phyloP scores from a whole-genome alignment of 2,113 vertebrate species.

The Perognathus longimembris region DNA sequence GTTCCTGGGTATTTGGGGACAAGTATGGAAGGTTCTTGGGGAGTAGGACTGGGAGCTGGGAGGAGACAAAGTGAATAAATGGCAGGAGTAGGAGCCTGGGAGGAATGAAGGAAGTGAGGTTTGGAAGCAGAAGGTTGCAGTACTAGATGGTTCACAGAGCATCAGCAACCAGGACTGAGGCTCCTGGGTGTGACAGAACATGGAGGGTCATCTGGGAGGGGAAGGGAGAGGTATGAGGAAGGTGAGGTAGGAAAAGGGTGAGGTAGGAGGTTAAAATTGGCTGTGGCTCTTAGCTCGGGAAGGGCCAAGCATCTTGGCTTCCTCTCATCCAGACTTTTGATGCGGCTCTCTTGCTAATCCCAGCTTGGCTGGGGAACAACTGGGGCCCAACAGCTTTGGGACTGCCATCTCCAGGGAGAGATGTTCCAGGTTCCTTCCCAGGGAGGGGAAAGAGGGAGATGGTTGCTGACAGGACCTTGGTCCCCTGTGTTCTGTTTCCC shows the following conservation, averaged over 20 bases:
- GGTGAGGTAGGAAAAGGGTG: background rate
- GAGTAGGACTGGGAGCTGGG: background rate
- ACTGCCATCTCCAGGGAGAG: background rate
- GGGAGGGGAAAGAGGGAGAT: background rate
- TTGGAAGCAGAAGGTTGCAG: background rate
- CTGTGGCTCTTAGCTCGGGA: conserved; percentile 34
- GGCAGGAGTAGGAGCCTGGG: too few relatives aligned
- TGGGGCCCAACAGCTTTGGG: background rate
- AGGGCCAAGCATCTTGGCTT: background rate
- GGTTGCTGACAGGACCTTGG: too few relatives aligned
- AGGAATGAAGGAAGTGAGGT: too few relatives aligned
- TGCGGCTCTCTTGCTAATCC: background rate
- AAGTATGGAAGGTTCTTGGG: background rate
- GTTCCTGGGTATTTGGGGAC: background rate
- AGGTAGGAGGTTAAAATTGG: conserved; percentile 75
- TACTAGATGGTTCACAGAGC: background rate
- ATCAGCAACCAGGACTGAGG: background rate
- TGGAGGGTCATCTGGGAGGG: conserved; percentile 26
- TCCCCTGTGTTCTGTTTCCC: background rate
- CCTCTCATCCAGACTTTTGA: conserved; percentile 16
- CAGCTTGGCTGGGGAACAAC: background rate
- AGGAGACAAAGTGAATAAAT: too few relatives aligned
- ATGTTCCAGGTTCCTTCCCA: background rate
- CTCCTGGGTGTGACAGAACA: background rate
- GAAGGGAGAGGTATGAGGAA: background rate